Base-by-base conservation (phyloP, 2,797 vertebrate species). In the Tiaroga cobitis region DNA sequence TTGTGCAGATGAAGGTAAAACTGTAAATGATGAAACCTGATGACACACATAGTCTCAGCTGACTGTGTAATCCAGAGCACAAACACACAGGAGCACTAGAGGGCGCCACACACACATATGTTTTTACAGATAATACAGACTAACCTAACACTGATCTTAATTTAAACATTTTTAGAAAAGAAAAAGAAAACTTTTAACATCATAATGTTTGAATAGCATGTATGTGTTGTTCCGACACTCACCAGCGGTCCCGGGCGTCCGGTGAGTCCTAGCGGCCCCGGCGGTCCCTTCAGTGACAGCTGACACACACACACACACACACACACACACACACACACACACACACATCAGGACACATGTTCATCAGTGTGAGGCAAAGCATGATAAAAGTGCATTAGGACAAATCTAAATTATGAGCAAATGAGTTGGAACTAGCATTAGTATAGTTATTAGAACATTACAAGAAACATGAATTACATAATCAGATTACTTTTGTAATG, bases 221-320 rank as follows among this genome's bases (percentile, higher is more conserved):
- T n/a, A 18, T 10, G 29, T 1, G 9, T 1, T 32, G 18, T 21
- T 21, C 43, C 32, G 16, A 24, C 41, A 88, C 96, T 96, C 91
- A 98, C 98, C 95, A 98, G 90, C 0, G 97, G 97, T 29, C 98
- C 98, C 0, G 97, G 96, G 68, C 97, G 92, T 85, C 98, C 98
- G 0, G 96, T 96, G 7, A 98, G 96, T 16, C 98, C 98, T 83
- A 97, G 94, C 0, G 98, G 96, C 70, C 98, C 98, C 0, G 96
- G 95, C 0, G 97, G 97, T 63, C 98, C 98, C 89, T 97, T 96
- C 94, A 98, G 90, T 0, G 97, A 95, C 91, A 99, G 88, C 97
- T 99, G 88, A 56, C 19, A 81, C 41, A 63, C 54, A 85, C 29
- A 85, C 43, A n/a, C n/a, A n/a, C n/a, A n/a, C n/a, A n/a, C n/a